Evolutionary conservation across 2,888 invertebrate genomes (phyloP).

Genomic region (Pyrochroa serraticornis): DNA sequence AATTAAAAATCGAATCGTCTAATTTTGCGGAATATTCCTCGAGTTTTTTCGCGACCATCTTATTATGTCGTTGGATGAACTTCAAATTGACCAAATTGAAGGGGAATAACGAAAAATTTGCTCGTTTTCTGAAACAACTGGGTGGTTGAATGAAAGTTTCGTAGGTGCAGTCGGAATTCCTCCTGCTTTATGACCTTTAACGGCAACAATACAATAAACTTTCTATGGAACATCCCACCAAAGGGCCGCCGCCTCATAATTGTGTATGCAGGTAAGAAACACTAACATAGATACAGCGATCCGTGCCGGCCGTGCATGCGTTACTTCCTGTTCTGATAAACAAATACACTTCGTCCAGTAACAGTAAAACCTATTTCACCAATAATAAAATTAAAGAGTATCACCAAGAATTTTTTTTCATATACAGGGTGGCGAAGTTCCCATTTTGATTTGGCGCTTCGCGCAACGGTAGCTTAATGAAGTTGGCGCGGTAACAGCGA

Average conservation of each 20-base stretch:
- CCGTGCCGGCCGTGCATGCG: constrained; percentile 26
- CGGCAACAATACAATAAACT: constrained; percentile 13
- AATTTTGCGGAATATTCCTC: constrained; percentile 5
- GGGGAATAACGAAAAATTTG: background rate
- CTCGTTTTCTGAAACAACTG: constrained; percentile 1
- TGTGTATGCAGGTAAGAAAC: constrained; percentile 37
- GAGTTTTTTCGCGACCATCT: constrained; percentile 29
- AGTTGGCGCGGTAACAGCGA: constrained; percentile 3
- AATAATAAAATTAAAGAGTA: too few relatives aligned
- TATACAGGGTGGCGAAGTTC: background rate
- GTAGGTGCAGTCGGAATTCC: constrained; percentile 13
- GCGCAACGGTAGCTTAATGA: constrained; percentile 18
- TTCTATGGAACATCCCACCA: constrained; percentile 13
- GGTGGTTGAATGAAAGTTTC: background rate
- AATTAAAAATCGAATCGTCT: constrained; percentile 40
- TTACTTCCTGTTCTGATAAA: constrained; percentile 47
- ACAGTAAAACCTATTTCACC: constrained; percentile 7
- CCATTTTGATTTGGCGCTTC: background rate
- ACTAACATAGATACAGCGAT: constrained; percentile 43
- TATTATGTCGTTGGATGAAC: constrained; percentile 18
- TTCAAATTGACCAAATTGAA: background rate
- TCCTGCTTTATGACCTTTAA: constrained; percentile 18
- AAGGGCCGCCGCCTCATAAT: constrained; percentile 17
- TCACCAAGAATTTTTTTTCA: background rate
- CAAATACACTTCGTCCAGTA: constrained; percentile 33